Base-by-base conservation (phyloP, 1,140 invertebrate genomes). In the Nylanderia fulva region DNA sequence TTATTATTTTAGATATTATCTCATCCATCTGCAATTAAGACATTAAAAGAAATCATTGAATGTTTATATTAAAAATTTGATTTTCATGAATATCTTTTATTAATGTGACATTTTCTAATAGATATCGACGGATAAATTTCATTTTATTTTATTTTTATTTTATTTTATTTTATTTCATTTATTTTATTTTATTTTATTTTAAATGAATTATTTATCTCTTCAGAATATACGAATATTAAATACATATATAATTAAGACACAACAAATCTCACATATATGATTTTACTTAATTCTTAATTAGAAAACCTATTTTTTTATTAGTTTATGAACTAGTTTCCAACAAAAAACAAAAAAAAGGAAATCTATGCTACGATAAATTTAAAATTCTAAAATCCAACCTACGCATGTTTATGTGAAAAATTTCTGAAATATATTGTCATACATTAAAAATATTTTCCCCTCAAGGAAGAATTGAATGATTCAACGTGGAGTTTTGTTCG, bases 351-450 rank as follows among this genome's bases (percentile, higher is more conserved):
- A 21, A 8, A 76, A 27, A 58, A 27, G 21, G 27, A 24, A 27
- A 21, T 39, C 3, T 11, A 21, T 39, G 11, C 21, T n/a, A 36
- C 27, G 36, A 58, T 36, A 27, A 54, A 64, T 54, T 68, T 27
- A 54, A 29, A 11, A n/a, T 27, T 71, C 39, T 29, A 52, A 56
- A 58, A 39, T 33, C 3, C 60, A 36, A 48, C 13, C 24, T 27
- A 48, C 15, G 45, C 13, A 18, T 48, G 15, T 48, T 48, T 18
- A 15, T 48, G 18, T 18, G 45, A 4, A 45, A 0, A 56, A 45
- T 82, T 72, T 71, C 36, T 82, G 63, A 69, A 80, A 56, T 80
- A 69, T 18, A 18, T 56, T 4, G 18, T 77, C 63, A 33, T 54
- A 64, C 13, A 48, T 48, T 48, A 48, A 48, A 36, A 58, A 72